These are phyloP conservation scores for Vireo altiloquus DNA, from an alignment of 2,113 vertebrate genomes.

Conservation along the genomic window DNA sequence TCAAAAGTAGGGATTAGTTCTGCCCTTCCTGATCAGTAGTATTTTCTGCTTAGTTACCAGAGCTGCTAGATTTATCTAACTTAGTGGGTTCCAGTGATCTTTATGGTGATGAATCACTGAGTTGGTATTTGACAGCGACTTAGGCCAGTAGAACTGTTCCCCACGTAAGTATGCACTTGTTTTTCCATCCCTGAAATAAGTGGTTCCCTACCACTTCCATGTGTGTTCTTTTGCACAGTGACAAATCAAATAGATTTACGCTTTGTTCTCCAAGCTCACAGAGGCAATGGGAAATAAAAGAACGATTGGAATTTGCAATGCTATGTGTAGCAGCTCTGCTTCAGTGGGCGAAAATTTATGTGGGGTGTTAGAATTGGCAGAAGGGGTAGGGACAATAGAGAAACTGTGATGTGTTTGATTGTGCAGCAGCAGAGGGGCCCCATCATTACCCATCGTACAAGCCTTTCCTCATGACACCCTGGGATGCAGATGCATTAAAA, in stretches of 20 bases:
- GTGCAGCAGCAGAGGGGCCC: background rate
- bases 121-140: background rate
- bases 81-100: background rate
- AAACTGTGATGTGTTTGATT: background rate
- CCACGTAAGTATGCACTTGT: background rate
- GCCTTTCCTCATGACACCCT: background rate
- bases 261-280: background rate
- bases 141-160: background rate
- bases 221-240: background rate
- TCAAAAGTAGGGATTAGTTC: background rate
- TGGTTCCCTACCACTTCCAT: background rate
- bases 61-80: background rate
- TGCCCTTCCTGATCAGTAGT: background rate
- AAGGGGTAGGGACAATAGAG: background rate
- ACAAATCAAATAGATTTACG: background rate
- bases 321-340: conserved; percentile 47
- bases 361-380: conserved; percentile 22
- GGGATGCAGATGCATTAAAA: background rate
- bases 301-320: conserved; percentile 43
- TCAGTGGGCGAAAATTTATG: conserved; percentile 39
- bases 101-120: background rate
- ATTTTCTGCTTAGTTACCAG: background rate
- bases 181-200: background rate
- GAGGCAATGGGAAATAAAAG: background rate
- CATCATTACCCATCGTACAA: background rate